These are phyloP conservation scores for Myrmophylax atrothorax DNA, from an alignment of 2,113 vertebrate species.

Conservation along the genomic window DNA sequence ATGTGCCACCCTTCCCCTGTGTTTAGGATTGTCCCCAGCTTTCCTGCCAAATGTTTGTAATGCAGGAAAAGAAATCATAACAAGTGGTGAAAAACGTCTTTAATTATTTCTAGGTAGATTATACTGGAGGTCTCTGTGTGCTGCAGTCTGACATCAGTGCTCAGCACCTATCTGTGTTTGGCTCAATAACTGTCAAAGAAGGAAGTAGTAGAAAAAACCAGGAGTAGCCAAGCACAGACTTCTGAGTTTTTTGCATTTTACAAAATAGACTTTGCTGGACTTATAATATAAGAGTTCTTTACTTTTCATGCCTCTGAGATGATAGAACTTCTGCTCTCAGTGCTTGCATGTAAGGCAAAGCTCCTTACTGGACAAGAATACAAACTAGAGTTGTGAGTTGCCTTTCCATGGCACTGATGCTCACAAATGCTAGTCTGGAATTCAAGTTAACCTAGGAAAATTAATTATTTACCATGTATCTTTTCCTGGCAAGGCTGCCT, in stretches of 20 bases:
- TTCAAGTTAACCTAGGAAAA: slow-evolving; percentile 62
- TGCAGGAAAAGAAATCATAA: background rate
- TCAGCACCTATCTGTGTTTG: background rate
- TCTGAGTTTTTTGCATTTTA: background rate
- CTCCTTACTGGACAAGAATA: background rate
- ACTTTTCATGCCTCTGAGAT: background rate
- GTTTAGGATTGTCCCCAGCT: background rate
- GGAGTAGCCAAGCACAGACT: background rate
- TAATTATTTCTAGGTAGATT: background rate
- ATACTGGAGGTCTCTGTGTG: background rate
- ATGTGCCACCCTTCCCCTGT: background rate
- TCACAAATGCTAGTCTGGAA: slow-evolving; percentile 18
- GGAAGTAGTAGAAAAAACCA: background rate
- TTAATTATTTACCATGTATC: slow-evolving; percentile 32
- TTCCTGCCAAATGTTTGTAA: background rate
- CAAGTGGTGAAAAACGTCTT: background rate
- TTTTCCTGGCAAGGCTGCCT: slow-evolving; percentile 25
- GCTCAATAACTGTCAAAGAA: background rate
- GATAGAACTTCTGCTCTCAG: background rate
- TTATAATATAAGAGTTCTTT: background rate
- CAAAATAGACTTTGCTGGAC: background rate
- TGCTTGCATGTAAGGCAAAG: background rate
- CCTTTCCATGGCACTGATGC: background rate
- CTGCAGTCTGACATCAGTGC: background rate
- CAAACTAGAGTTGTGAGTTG: background rate